Evolutionary conservation across 2,113 vertebrate genomes (phyloP).

Genomic region (Mormoops blainvillei): DNA sequence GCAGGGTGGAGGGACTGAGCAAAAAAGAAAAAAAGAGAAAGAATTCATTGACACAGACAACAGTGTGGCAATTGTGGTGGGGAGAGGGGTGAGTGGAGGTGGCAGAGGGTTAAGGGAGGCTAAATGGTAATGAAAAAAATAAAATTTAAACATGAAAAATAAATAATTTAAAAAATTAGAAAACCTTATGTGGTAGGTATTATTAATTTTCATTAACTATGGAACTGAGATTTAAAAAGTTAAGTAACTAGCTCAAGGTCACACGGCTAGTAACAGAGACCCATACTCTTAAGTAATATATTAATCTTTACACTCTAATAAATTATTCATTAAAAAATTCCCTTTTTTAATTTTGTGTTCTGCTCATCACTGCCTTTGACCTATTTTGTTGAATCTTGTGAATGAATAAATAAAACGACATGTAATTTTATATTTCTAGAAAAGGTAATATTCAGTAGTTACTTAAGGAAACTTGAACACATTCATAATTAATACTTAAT

Average conservation of each 20-base stretch:
- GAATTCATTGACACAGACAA: too few species aligned
- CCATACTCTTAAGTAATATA: neutral
- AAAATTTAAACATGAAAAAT: neutral
- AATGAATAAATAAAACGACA: neutral
- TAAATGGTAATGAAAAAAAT: neutral
- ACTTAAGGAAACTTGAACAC: neutral
- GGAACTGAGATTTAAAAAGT: neutral
- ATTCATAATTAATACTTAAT: neutral
- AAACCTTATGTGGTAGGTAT: neutral
- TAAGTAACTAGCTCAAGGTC: neutral
- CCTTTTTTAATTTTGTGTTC: neutral
- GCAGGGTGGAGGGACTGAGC: too few species aligned
- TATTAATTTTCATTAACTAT: constrained; percentile 3
- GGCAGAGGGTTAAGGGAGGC: too few species aligned
- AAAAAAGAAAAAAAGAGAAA: too few species aligned
- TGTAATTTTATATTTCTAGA: neutral
- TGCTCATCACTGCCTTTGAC: neutral
- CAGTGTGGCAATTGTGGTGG: too few species aligned
- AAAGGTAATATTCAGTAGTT: neutral
- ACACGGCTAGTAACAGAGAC: neutral
- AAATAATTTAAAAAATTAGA: neutral
- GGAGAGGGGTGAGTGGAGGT: too few species aligned
- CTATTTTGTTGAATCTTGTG: neutral
- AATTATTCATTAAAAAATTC: neutral
- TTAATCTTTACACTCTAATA: neutral